phyloP scores from a whole-genome alignment of 2,113 vertebrate species.

The Lagopus muta region DNA sequence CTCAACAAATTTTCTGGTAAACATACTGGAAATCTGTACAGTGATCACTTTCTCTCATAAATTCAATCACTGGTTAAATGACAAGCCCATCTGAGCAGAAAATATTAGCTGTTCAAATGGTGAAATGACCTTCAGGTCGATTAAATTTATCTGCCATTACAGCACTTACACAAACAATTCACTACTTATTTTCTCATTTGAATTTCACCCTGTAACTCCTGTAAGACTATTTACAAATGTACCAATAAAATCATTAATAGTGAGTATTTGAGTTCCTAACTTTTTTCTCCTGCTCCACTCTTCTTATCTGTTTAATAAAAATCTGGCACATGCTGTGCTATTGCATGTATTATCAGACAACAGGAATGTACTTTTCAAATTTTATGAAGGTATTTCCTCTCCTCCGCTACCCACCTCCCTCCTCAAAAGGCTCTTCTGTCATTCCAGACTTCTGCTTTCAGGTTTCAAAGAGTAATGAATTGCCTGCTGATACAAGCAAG shows the following conservation, averaged over 20 bases:
- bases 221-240: background rate
- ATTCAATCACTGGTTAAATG: background rate
- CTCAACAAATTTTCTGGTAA: background rate
- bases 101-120: background rate
- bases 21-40: background rate
- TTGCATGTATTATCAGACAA: constrained; percentile 1
- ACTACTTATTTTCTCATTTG: background rate
- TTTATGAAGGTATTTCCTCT: constrained; percentile 2
- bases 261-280: background rate
- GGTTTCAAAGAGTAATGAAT: constrained; percentile 6
- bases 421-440: constrained; percentile 4
- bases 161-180: background rate
- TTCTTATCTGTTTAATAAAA: constrained; percentile 1
- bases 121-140: background rate
- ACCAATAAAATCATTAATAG: background rate
- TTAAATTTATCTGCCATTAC: background rate
- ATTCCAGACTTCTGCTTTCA: background rate
- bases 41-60: background rate
- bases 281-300: background rate
- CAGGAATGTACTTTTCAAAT: constrained; percentile 14
- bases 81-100: background rate
- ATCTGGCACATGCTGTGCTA: background rate
- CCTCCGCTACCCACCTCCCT: background rate
- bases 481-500: background rate
- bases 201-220: background rate